phyloP scores from a whole-genome alignment of 2,797 vertebrate species.

The Arrhamphus sclerolepis region DNA sequence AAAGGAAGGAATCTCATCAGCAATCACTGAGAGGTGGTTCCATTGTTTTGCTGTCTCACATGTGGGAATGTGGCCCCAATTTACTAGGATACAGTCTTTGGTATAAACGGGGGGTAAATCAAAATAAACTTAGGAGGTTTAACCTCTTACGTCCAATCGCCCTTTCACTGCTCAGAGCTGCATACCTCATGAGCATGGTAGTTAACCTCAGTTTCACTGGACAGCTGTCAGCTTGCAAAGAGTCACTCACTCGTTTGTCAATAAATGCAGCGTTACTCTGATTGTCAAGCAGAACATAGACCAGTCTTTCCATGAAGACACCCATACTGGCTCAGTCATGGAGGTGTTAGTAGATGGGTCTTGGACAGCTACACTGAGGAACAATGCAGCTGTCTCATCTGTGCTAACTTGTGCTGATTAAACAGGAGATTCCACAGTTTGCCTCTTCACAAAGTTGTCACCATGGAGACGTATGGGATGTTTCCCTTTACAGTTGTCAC shows the following conservation, averaged over 20 bases:
- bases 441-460: constrained; percentile 1
- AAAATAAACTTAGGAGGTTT: background rate
- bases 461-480: constrained; percentile 24
- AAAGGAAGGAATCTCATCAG: constrained; percentile 1
- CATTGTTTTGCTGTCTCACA: constrained; percentile 1
- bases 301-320: constrained; percentile 13
- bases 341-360: constrained; percentile 2
- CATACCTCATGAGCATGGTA: background rate
- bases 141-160: too few species aligned
- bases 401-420: background rate
- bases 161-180: background rate
- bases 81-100: constrained; percentile 8
- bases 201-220: constrained; percentile 3
- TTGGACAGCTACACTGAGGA: background rate
- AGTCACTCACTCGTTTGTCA: background rate
- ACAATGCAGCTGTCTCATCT: constrained; percentile 2
- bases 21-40: constrained; percentile 9
- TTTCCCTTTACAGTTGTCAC: constrained; percentile 19
- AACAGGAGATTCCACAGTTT: background rate
- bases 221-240: background rate
- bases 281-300: constrained; percentile 17
- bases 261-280: constrained; percentile 29
- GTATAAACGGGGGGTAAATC: background rate
- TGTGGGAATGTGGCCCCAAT: constrained; percentile 22
- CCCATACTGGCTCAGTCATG: constrained; percentile 26